phyloP scores from a whole-genome alignment of 2,888 invertebrate species.

The Ganaspis brasiliensis region DNA sequence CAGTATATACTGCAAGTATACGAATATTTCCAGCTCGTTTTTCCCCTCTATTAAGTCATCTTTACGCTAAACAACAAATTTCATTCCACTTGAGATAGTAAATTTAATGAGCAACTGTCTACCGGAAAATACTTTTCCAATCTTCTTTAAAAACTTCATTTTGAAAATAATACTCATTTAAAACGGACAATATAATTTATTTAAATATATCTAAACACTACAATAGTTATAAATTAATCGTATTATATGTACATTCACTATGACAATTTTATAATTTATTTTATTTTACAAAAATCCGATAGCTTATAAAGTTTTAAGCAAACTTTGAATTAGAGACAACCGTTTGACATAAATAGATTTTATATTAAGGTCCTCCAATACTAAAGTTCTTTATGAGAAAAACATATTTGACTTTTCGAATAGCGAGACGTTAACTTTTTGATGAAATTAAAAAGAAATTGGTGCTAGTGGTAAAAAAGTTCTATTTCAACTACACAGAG shows the following conservation, averaged over 20 bases:
- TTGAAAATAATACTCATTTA: no score
- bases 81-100: slow-evolving; percentile 5
- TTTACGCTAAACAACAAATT: slow-evolving; percentile 18
- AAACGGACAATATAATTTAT: no score
- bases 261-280: background rate
- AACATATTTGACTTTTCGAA: slow-evolving; percentile 1
- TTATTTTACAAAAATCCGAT: background rate
- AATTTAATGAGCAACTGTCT: background rate
- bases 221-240: no score
- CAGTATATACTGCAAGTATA: slow-evolving; percentile 18
- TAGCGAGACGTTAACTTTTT: background rate
- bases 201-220: no score
- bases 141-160: background rate
- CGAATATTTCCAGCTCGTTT: slow-evolving; percentile 4
- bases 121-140: background rate
- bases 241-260: no score
- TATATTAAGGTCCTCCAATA: background rate
- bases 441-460: slow-evolving; percentile 16
- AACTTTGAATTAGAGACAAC: background rate
- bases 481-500: background rate
- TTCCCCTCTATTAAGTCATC: slow-evolving; percentile 21
- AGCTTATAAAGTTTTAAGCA: no score
- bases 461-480: slow-evolving; percentile 5
- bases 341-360: slow-evolving; percentile 3
- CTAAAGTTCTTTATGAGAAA: slow-evolving; percentile 14